phyloP scores from a whole-genome alignment of 2,888 invertebrate species.

The Tipula unca region DNA sequence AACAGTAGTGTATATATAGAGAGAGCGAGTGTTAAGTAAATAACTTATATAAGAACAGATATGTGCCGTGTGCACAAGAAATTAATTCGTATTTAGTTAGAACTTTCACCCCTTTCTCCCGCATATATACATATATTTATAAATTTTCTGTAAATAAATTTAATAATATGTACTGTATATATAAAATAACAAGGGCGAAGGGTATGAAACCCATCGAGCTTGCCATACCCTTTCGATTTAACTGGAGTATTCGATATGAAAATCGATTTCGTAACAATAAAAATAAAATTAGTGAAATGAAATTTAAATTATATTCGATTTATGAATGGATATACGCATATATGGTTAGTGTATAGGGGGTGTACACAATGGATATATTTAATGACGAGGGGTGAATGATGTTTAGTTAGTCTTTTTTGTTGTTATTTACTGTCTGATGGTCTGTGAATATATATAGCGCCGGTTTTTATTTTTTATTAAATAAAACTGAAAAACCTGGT shows the following conservation, averaged over 20 bases:
- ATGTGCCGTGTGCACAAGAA: neutral
- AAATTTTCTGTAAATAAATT: neutral
- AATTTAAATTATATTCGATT: neutral
- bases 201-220: neutral
- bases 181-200: neutral
- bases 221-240: neutral
- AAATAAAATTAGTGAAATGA: conserved; percentile 8
- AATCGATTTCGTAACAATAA: conserved; percentile 14
- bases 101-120: neutral
- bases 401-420: neutral
- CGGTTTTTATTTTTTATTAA: neutral
- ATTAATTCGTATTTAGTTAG: neutral
- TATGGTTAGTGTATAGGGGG: neutral
- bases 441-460: neutral
- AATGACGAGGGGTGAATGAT: neutral
- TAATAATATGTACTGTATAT: neutral
- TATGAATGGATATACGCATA: no score
- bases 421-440: neutral
- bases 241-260: neutral
- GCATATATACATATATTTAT: neutral
- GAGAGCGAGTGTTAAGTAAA: neutral
- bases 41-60: conserved; percentile 14
- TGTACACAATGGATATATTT: neutral
- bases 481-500: neutral
- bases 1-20: neutral